Evolutionary conservation across 2,113 vertebrate species (phyloP), one percentile per base, ranked within the genome.

Genomic region (Toxotes jaculatrix): DNA sequence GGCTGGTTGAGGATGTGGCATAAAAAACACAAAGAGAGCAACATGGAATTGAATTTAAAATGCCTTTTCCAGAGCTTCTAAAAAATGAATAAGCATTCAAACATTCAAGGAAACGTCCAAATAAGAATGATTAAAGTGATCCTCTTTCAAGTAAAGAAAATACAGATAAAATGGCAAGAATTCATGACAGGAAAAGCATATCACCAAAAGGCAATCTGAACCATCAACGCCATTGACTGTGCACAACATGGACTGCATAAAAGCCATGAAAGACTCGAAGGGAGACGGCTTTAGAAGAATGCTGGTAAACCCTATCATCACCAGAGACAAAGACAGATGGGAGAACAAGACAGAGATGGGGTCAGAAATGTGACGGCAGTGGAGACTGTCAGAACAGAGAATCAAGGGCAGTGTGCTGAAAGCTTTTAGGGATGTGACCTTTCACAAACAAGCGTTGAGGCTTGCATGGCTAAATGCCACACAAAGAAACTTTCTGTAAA

Each of bases 351-450:
- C 53, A 5, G 45, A 59, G 51, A 45, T 4, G 49, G 66, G 45
- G 56, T 43, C 71, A 70, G 80, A 65, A 17, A 55, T 40, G 49
- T 60, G 55, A 59, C 62, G 8, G 76, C 10, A 34, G 3, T 23
- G 4, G 59, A 77, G 59, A 47, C 5, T 7, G 59, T 36, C 42
- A 23, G 47, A 19, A 76, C 70, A 3, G 7, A 43, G 79, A 82
- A 69, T 63, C 10, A 38, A 61, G n/a, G 53, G 64, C 53, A 4
- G 62, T 5, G 38, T 34, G 43, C 23, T 43, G 59, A 81, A 89
- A 85, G 87, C 81, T 86, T 91, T 89, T 80, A 80, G 63, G 40
- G 56, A 76, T 42, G 38, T 84, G 89, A 91, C 89, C 89, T 92
- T 92, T 89, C 43, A 36, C 61, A 69, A 83, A 78, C 23, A 69